These are phyloP conservation scores for Calidris pugnax DNA, from an alignment of 2,113 vertebrate species.

Conservation along the genomic window DNA sequence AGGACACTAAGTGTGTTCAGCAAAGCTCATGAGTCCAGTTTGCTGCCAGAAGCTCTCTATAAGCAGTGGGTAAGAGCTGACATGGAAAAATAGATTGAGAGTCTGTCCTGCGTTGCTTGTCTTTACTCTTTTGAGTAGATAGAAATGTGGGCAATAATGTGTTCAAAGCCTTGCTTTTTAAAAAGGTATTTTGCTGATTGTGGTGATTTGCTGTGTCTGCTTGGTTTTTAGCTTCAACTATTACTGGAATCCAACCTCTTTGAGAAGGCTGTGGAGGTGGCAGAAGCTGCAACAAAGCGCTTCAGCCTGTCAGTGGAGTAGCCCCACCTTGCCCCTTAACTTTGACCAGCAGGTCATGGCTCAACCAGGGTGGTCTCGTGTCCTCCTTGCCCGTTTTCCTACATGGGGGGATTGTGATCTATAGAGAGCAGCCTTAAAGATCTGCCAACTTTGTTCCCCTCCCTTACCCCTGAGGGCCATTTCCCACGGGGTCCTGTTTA, in stretches of 20 bases:
- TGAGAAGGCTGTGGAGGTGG: slow-evolving; percentile 76
- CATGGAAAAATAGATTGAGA: background rate
- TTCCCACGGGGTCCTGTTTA: too few species aligned
- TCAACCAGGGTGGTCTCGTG: too few species aligned
- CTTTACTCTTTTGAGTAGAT: background rate
- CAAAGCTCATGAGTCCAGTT: slow-evolving; percentile 79
- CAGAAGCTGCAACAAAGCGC: slow-evolving; percentile 69
- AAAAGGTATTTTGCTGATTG: background rate
- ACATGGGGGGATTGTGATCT: too few species aligned
- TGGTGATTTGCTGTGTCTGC: background rate
- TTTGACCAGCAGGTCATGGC: too few species aligned
- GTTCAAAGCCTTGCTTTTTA: background rate
- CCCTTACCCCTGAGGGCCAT: too few species aligned
- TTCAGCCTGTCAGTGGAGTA: slow-evolving; percentile 80
- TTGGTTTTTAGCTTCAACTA: slow-evolving; percentile 68
- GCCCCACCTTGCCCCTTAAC: too few species aligned
- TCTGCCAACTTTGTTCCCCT: too few species aligned
- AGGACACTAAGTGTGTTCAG: slow-evolving; percentile 79
- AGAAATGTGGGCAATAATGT: background rate
- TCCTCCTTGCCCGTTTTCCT: too few species aligned
- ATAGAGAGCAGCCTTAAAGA: too few species aligned
- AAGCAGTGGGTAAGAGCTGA: slow-evolving; percentile 87
- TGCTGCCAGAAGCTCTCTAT: slow-evolving; percentile 84
- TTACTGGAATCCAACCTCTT: slow-evolving; percentile 69
- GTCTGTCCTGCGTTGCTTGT: background rate